A percentile compares a stretch with the other conserved stretches of the same genome.
Conservation (phyloP, 2,888 invertebrate species). For the Diplolepis rosae region DNA sequence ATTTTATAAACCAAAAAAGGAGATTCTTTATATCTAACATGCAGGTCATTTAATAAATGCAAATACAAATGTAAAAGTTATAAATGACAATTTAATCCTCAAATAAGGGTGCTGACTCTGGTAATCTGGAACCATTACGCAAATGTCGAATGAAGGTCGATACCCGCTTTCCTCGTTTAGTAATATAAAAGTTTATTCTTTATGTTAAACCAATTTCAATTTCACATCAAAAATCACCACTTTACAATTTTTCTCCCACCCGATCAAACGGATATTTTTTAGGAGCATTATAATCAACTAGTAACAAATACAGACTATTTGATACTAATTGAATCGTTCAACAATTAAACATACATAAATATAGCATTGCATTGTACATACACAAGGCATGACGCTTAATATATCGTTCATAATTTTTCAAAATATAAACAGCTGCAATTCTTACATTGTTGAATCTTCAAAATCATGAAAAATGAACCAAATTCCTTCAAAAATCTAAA, state of each 20-base stretch:
- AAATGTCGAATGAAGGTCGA: conserved; percentile 19
- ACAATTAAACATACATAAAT: conserved; percentile 31
- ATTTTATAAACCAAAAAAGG: not conserved
- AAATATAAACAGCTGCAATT: conserved; percentile 6
- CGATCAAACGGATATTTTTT: conserved; percentile 15
- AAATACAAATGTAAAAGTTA: conserved; percentile 26
- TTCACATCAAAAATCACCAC: conserved; percentile 22
- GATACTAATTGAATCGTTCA: conserved; percentile 28
- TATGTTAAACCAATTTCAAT: conserved; percentile 30
- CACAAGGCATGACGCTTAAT: conserved; percentile 29
- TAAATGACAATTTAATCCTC: conserved; percentile 31
- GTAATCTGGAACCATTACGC: conserved; percentile 12
- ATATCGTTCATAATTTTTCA: conserved; percentile 14
- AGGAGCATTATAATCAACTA: conserved; percentile 18
- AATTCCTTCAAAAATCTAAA: no score
- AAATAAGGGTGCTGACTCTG: conserved; percentile 2
- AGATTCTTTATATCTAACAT: not conserved
- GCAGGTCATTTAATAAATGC: conserved; percentile 28
- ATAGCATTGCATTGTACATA: conserved; percentile 31
- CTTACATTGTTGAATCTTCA: conserved; percentile 28
- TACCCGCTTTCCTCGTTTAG: conserved; percentile 23
- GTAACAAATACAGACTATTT: conserved; percentile 30
- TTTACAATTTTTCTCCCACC: conserved; percentile 26
- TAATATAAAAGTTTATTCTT: conserved; percentile 28
- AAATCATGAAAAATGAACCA: not conserved